Evolutionary conservation across 2,113 vertebrate genomes (phyloP), one percentile per base, ranked within the genome.

Genomic region (Bolborhynchus lineola): DNA sequence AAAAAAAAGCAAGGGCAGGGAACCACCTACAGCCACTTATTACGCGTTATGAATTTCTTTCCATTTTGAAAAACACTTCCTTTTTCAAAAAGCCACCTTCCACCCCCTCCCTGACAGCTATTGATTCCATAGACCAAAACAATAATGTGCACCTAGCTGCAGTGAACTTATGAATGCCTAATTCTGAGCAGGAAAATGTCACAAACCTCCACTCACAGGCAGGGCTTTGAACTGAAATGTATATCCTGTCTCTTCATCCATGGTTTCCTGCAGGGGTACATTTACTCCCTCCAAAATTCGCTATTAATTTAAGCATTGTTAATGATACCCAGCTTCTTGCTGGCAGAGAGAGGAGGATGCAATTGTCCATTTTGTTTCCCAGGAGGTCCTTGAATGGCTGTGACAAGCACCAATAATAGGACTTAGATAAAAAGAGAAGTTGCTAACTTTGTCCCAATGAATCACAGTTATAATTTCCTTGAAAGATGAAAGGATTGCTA

Each of bases 391-490:
- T 96, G 76, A 94, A 95, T 86, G 88, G 42, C 90, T 93, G 85
- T 90, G 93, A 95, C 79, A 77, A 88, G 84, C 85, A 96, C 95
- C 82, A 93, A 92, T 90, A 95, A 93, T 95, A 92, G 93, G 93
- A 90, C 95, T 88, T 74, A 91, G 92, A 94, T 86, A 88, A 95
- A 96, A 95, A 82, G 94, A 92, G 91, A 95, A 95, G 95, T 96
- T 96, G 91, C 91, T 95, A 95, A 95, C 94, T 95, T 95, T 97
- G 86, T 95, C 89, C 93, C 65, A 41, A 0, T 95, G 93, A 93
- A 84, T 95, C 95, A 92, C 77, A 86, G 95, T 93, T 89, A 92
- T 93, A 95, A 97, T 96, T 97, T 97, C 86, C 94, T 93, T 97
- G 95, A 92, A 93, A 86, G 88, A 96, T 90, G 82, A 92, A 94